Conservation (phyloP, 2,888 invertebrate genomes). For the Rhagonycha fulva region DNA sequence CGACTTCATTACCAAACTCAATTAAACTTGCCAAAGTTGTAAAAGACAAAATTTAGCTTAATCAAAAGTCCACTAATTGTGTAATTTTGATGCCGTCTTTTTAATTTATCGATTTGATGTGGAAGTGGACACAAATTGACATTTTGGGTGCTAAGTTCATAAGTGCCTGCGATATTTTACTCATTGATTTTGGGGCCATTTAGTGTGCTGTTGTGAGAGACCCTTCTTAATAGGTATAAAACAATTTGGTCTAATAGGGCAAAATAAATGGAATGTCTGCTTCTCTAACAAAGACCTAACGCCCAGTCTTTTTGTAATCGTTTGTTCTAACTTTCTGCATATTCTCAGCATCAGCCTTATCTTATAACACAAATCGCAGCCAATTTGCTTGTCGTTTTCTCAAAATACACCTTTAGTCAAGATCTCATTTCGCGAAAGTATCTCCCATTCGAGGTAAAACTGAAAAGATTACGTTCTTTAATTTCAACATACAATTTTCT, state of each 20-base stretch:
- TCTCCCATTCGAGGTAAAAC: slow-evolving; percentile 37
- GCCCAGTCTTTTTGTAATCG: background rate
- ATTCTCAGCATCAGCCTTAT: background rate
- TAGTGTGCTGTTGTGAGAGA: background rate
- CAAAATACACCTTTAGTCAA: slow-evolving; percentile 32
- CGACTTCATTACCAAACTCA: background rate
- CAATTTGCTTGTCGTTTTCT: slow-evolving; percentile 34
- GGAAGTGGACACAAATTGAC: background rate
- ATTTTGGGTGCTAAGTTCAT: background rate
- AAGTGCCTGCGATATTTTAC: background rate
- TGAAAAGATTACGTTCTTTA: slow-evolving; percentile 37
- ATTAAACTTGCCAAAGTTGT: background rate
- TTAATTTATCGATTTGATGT: background rate
- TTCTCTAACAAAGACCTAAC: background rate
- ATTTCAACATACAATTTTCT: slow-evolving; percentile 39
- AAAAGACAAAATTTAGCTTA: background rate
- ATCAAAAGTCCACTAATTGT: background rate
- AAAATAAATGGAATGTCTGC: background rate
- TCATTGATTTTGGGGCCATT: background rate
- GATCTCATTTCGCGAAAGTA: slow-evolving; percentile 39
- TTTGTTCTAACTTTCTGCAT: background rate
- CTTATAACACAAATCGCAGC: slow-evolving; percentile 32
- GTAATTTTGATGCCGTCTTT: background rate
- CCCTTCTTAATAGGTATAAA: background rate
- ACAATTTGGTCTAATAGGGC: background rate